These are phyloP conservation scores for Melanotaenia pygmaea DNA, from an alignment of 2,797 vertebrate genomes.

Conservation along the genomic window DNA sequence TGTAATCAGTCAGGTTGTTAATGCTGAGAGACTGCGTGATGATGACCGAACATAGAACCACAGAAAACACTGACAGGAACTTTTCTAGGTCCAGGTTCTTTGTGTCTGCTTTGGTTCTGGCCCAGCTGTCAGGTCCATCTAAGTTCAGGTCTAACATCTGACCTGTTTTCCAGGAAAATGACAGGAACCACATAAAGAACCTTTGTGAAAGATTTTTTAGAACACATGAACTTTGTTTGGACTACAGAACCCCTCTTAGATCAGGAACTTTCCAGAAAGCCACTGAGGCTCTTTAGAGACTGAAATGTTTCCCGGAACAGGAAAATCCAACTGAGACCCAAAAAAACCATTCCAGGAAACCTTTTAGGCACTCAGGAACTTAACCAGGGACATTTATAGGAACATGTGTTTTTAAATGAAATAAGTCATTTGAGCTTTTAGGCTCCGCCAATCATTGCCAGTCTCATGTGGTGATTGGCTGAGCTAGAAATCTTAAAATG, in stretches of 20 bases:
- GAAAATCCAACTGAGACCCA: background rate
- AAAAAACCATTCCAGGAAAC: background rate
- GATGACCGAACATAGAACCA: conserved; percentile 4
- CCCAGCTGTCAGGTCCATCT: background rate
- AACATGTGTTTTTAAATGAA: background rate
- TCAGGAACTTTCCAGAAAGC: no score
- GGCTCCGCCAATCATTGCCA: no score
- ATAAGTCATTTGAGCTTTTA: no score
- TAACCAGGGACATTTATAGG: background rate
- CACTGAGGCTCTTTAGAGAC: background rate
- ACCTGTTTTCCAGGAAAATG: no score
- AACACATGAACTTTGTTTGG: no score
- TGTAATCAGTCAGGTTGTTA: background rate
- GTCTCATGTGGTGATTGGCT: no score
- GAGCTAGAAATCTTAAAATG: no score
- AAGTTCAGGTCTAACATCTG: no score
- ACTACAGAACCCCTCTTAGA: no score
- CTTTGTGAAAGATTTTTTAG: no score
- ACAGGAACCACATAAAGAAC: no score
- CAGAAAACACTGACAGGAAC: conserved; percentile 8
- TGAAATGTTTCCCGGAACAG: background rate
- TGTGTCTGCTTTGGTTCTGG: conserved; percentile 3
- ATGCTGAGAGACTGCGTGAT: background rate
- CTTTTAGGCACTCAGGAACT: background rate
- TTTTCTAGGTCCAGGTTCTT: background rate